These are phyloP conservation scores for Tragelaphus scriptus DNA, from an alignment of 2,113 vertebrate genomes.

Conservation along the genomic window DNA sequence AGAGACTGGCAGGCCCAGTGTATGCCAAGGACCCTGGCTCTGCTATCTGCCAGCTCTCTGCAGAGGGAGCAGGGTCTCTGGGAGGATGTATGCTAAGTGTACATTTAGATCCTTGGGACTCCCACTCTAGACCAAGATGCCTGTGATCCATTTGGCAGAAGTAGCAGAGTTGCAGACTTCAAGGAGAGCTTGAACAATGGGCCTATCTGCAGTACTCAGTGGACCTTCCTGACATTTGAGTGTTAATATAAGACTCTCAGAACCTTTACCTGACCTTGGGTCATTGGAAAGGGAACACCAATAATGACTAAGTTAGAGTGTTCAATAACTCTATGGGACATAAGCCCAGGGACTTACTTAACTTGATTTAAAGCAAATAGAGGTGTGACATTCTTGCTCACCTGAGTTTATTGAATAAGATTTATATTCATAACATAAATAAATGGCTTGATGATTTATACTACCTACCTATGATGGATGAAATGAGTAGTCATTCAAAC, in stretches of 20 bases:
- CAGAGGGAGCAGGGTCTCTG: background rate
- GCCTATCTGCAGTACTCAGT: background rate
- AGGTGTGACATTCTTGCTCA: slow-evolving; percentile 54
- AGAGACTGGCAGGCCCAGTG: background rate
- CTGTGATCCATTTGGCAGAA: background rate
- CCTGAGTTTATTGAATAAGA: slow-evolving; percentile 59
- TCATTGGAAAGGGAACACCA: background rate
- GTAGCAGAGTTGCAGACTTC: background rate
- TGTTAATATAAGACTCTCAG: background rate
- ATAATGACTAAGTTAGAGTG: background rate
- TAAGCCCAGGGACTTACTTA: slow-evolving; percentile 18
- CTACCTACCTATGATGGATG: slow-evolving; percentile 16
- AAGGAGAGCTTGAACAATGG: background rate
- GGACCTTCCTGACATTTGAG: background rate
- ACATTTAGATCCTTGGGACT: background rate
- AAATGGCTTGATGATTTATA: slow-evolving; percentile 48
- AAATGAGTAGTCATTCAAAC: slow-evolving; percentile 52
- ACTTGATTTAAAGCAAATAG: slow-evolving; percentile 64
- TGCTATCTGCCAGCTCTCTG: background rate
- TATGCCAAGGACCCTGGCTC: background rate
- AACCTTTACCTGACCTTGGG: background rate
- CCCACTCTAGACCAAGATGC: background rate
- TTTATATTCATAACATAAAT: slow-evolving; percentile 55
- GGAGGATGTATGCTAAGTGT: background rate
- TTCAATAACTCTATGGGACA: background rate